These are phyloP conservation scores for Allophyes oxyacanthae DNA, from an alignment of 2,888 invertebrate species.

Conservation along the genomic window DNA sequence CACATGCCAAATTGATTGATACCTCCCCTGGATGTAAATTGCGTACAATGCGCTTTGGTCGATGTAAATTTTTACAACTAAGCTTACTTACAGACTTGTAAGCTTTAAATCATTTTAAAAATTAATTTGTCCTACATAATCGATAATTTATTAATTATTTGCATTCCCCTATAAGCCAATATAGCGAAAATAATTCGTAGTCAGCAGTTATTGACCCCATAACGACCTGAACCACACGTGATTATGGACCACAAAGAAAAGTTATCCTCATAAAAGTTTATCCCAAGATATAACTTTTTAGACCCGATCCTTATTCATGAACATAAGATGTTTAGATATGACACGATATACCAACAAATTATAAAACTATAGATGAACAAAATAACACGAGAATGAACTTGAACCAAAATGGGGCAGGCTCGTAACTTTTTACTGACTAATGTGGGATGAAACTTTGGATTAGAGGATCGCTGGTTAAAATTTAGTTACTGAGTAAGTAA, in stretches of 20 bases:
- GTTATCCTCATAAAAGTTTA: constrained; percentile 40
- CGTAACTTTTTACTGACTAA: constrained; percentile 61
- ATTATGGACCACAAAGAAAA: constrained; percentile 79
- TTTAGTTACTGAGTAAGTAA: constrained; percentile 27
- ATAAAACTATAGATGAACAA: constrained; percentile 60
- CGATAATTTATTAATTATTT: constrained; percentile 17
- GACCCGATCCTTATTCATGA: constrained; percentile 5
- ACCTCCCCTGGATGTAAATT: constrained; percentile 44
- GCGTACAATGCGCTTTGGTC: constrained; percentile 34
- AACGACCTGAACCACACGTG: constrained; percentile 86
- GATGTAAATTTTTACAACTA: constrained; percentile 11
- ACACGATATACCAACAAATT: constrained; percentile 20
- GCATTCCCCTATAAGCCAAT: constrained; percentile 19
- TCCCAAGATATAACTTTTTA: constrained; percentile 15
- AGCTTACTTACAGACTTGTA: constrained; percentile 20
- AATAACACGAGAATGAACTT: constrained; percentile 78
- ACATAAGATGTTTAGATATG: not conserved
- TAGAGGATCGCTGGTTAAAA: constrained; percentile 33
- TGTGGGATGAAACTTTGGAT: constrained; percentile 50
- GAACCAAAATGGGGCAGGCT: constrained; percentile 81
- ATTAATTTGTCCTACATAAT: not conserved
- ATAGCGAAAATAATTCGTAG: constrained; percentile 65
- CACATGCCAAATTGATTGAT: constrained; percentile 61
- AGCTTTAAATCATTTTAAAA: constrained; percentile 1
- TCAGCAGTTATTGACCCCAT: constrained; percentile 86